Conservation (phyloP, 2,888 invertebrate genomes). For the Pammene aurita region DNA sequence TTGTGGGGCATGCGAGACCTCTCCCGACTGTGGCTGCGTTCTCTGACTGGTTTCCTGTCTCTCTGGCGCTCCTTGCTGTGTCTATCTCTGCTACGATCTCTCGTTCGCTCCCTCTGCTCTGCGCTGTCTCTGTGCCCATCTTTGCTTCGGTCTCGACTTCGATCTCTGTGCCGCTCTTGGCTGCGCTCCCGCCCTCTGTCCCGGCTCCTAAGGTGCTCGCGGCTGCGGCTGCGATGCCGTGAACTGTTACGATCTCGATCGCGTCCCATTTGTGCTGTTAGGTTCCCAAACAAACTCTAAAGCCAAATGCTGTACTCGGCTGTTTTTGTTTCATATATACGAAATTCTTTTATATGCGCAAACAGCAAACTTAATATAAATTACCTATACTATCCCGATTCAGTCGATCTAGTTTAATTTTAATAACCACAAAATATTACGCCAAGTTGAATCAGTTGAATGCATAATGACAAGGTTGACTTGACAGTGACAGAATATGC, state of each 20-base stretch:
- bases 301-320: not conserved
- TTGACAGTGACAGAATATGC: too few relatives aligned
- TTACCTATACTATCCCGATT: too few relatives aligned
- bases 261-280: conserved; percentile 49
- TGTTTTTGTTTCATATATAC: too few relatives aligned
- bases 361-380: too few relatives aligned
- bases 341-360: not conserved
- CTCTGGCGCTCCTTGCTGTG: conserved; percentile 49
- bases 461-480: too few relatives aligned
- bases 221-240: conserved; percentile 53
- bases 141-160: conserved; percentile 16
- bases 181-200: conserved; percentile 27
- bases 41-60: conserved; percentile 41
- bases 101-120: conserved; percentile 46
- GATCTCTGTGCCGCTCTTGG: conserved; percentile 18
- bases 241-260: conserved; percentile 54
- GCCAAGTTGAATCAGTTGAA: not conserved
- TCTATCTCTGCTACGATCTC: conserved; percentile 44
- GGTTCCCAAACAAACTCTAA: conserved; percentile 1
- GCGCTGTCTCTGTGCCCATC: conserved; percentile 36
- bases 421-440: conserved; percentile 17
- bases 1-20: conserved; percentile 8
- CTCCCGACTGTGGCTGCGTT: conserved; percentile 26
- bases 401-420: too few relatives aligned
- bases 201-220: conserved; percentile 45